Base-by-base conservation (phyloP, 2,888 invertebrate species). In the Polyommatus iphigenia region DNA sequence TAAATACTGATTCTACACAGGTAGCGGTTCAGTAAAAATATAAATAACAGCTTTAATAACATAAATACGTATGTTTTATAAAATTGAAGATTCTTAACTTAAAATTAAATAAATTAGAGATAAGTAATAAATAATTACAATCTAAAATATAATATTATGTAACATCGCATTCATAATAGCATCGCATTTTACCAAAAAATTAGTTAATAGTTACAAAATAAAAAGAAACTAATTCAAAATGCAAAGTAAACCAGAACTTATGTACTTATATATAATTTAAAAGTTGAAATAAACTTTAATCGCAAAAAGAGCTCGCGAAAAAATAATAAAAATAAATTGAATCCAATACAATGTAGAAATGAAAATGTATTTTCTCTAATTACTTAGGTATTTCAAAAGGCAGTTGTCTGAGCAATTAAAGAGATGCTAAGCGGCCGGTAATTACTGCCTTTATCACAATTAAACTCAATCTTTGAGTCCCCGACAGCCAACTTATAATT, bases 381-480 rank as follows among this genome's bases (percentile, higher is more conserved):
- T 75, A 75, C 54, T 75, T 54, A 75, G 54, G 46, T 75, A 75
- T 75, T 75, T 75, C 18, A 75, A 75, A 75, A 75, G 75, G 75
- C 75, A 46, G 75, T 54, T 75, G 75, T 75, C 75, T 50, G 50
- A 75, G 50, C 75, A 75, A 75, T 75, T 75, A 75, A 50, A 75
- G 29, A 75, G 75, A 75, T 75, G 75, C 75, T 75, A 75, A 75
- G 50, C 75, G 75, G 75, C 29, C 75, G 18, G 75, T 75, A 75
- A 75, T 75, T 75, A 75, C 75, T 50, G 75, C 54, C 29, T 50
- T 54, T 75, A 75, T 75, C 54, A 75, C 75, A 75, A 54, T 75
- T 75, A 75, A 54, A 50, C 67, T 67, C 67, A 67, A 67, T 67
- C 67, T 67, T 67, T 67, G 67, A 67, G 18, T 67, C 29, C 29